Evolutionary conservation across 1,140 invertebrate genomes (phyloP), one percentile per base, ranked within the genome.

Genomic region (Drosophila sp.): DNA sequence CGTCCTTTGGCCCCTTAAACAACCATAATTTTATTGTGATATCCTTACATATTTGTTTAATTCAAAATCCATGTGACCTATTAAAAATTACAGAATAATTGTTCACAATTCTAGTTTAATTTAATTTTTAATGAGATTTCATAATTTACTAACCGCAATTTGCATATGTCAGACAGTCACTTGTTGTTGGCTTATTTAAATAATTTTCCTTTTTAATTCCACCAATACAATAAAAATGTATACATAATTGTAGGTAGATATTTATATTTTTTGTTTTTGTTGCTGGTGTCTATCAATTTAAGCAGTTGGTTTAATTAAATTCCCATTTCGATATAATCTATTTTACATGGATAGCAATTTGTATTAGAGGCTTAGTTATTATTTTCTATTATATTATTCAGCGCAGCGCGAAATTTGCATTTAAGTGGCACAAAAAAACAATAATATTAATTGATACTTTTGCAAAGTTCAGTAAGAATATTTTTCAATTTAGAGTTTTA

Each of bases 81-180:
- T 50, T 11, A 38, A 17, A 40, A 33, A 29, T 32, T 54, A 11
- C 40, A 55, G 7, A 47, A 25, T 27, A 27, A 23, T 50, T 25
- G 23, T 27, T 11, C 56, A 5, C 40, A 69, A 54, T 29, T 62
- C 41, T 41, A 44, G 58, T 44, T 41, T 66, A 66, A 63, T 66
- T 77, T 71, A 76, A 76, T 77, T 61, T 50, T 54, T 71, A 57
- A 40, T 44, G 50, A 8, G 54, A 68, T 76, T 70, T 64, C 69
- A 64, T 72, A 40, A 41, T 71, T 73, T 76, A 62, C 60, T 77
- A 66, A 70, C 75, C 56, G 17, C 73, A 77, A 70, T 76, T 71
- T 61, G 50, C 73, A 66, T 77, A 69, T 71, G 74, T 70, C 73
- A 76, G 62, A 56, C 56, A 62, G 56, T 57, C 35, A 56, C 50